Conservation (phyloP, 1,140 invertebrate species). For the Zaprionus ghesquierei region DNA sequence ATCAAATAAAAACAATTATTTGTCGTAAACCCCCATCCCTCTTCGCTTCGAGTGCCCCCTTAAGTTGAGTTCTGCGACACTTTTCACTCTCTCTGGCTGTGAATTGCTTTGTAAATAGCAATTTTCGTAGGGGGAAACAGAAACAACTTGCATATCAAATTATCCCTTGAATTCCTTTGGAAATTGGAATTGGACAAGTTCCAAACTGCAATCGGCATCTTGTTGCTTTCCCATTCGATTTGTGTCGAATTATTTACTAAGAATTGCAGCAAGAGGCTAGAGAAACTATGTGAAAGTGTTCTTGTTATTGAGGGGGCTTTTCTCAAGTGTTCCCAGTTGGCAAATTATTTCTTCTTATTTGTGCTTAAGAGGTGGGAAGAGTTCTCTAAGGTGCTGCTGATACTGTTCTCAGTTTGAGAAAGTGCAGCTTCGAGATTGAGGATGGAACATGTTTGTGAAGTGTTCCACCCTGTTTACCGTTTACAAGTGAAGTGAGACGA, state of each 20-base stretch:
- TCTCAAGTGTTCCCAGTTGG: background rate
- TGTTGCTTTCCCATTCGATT: background rate
- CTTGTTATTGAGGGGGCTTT: background rate
- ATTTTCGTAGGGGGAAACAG: background rate
- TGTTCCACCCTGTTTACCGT: no score
- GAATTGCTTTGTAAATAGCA: background rate
- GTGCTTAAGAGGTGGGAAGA: no score
- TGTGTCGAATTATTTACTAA: background rate
- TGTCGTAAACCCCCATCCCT: background rate
- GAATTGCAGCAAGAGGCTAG: background rate
- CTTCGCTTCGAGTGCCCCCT: background rate
- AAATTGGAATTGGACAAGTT: background rate
- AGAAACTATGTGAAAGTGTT: background rate
- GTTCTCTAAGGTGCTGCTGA: no score
- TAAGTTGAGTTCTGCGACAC: background rate
- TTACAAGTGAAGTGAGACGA: no score
- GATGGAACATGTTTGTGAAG: no score
- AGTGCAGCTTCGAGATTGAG: no score
- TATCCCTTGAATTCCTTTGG: background rate
- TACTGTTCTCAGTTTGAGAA: no score
- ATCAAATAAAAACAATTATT: background rate
- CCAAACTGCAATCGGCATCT: background rate
- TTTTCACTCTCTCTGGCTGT: background rate
- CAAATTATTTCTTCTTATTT: background rate
- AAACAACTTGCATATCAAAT: background rate